These are phyloP conservation scores for Oplegnathus fasciatus DNA, from an alignment of 2,113 vertebrate genomes.

Conservation along the genomic window DNA sequence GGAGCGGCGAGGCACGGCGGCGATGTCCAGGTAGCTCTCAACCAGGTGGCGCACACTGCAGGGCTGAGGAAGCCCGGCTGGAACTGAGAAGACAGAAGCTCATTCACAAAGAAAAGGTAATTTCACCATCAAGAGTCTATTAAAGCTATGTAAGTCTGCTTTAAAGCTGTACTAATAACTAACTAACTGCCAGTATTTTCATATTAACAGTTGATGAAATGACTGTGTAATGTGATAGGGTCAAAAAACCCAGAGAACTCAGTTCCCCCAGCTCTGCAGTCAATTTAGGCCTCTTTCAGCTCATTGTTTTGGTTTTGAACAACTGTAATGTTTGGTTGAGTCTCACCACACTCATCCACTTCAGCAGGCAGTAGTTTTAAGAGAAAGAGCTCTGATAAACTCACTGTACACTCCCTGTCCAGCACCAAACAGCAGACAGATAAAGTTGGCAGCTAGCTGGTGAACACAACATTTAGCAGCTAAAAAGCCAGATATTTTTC, in stretches of 20 bases:
- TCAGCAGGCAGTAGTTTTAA: neutral
- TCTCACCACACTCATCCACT: neutral
- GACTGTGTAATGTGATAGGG: neutral
- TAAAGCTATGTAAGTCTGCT: neutral
- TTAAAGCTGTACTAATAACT: neutral
- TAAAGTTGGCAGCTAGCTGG: neutral
- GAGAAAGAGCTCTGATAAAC: neutral
- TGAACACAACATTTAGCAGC: neutral
- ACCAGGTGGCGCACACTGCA: conserved; percentile 87
- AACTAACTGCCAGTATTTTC: too few species aligned
- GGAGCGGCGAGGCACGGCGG: conserved; percentile 91
- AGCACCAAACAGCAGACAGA: neutral
- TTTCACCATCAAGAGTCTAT: neutral
- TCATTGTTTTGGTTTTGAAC: neutral
- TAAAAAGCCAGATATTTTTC: too few species aligned
- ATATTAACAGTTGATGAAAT: neutral
- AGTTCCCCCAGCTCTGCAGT: neutral
- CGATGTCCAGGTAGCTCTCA: conserved; percentile 90
- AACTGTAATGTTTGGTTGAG: neutral
- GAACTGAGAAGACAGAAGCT: conserved; percentile 60
- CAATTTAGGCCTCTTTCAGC: too few species aligned
- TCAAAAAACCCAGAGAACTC: neutral
- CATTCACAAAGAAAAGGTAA: neutral
- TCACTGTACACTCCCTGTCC: too few species aligned
- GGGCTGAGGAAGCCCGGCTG: conserved; percentile 86